Evolutionary conservation across 2,113 vertebrate genomes (phyloP), one percentile per base, ranked within the genome.

Genomic region (Danionella cerebrum): DNA sequence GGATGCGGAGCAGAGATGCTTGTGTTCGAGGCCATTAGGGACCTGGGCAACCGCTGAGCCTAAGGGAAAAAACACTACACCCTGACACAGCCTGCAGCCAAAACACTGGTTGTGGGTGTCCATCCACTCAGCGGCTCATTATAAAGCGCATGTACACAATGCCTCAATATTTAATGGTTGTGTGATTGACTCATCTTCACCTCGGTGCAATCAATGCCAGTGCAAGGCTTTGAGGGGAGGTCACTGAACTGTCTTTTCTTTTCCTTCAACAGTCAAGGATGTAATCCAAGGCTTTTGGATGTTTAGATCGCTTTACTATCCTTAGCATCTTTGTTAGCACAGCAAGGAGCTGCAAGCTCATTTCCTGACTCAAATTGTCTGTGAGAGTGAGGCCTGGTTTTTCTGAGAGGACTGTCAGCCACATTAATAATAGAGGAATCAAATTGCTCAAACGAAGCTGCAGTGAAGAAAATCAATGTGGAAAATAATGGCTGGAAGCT

Each of bases 1-100:
- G 83, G 68, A 45, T 60, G 71, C 33, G 75, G 79, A 82, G 78
- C 80, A 76, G 64, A 64, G 59, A 75, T 59, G 22, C 58, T 58
- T 73, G 76, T 69, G 35, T 76, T 70, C 63, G 39, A 65, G 67
- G 45, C 63, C 68, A 70, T 73, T 65, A 70, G 71, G 67, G 75
- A 76, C 50, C 52, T 70, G 71, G 71, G 63, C 67, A 76, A 73
- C 57, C 57, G 53, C 75, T 70, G 57, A 70, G 67, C 75, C 75
- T 70, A 57, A 39, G 63, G 75, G 70, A 76, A 57, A 66, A 53
- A 73, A 73, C 45, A 73, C 62, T 76, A 63, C 67, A 70, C 63
- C 67, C 63, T 73, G 67, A 73, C 64, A 63, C 44, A 70, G 75
- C 70, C 71, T 62, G 63, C 55, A 76, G 71, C 67, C 50, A 73